Conservation (phyloP, 1,140 invertebrate species). For the Zaprionus taronus region DNA sequence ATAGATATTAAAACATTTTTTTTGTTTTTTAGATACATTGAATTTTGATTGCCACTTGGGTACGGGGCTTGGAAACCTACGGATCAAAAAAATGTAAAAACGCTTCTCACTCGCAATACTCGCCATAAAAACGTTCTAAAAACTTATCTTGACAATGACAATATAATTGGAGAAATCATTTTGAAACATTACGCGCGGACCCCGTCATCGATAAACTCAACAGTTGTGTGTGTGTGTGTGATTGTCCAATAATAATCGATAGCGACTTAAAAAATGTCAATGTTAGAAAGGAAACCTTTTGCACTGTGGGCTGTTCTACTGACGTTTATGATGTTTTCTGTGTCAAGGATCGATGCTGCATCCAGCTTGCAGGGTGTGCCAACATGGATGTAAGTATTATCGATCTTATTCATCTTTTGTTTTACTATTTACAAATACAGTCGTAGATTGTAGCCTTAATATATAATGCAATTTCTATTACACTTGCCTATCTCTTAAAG, state of each 20-base stretch:
- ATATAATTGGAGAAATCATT: conserved; percentile 26
- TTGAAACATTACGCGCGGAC: conserved; percentile 5
- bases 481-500: no score
- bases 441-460: no score
- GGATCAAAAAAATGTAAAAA: conserved; percentile 14
- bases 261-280: conserved; percentile 60
- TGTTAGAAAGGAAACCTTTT: conserved; percentile 68
- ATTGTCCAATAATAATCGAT: conserved; percentile 24
- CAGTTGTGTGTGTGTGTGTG: conserved; percentile 5
- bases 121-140: neutral
- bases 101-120: neutral
- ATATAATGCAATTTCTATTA: no score
- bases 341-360: conserved; percentile 52
- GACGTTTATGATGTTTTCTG: conserved; percentile 58
- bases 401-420: neutral
- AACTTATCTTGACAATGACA: conserved; percentile 19
- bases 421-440: neutral
- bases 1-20: neutral
- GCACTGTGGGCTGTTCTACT: conserved; percentile 64
- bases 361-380: conserved; percentile 74
- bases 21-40: conserved; percentile 27
- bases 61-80: conserved; percentile 3
- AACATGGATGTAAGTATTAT: conserved; percentile 81
- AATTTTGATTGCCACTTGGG: conserved; percentile 27
- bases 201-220: conserved; percentile 6